phyloP scores from a whole-genome alignment of 2,113 vertebrate species.

The Deroptyus accipitrinus region DNA sequence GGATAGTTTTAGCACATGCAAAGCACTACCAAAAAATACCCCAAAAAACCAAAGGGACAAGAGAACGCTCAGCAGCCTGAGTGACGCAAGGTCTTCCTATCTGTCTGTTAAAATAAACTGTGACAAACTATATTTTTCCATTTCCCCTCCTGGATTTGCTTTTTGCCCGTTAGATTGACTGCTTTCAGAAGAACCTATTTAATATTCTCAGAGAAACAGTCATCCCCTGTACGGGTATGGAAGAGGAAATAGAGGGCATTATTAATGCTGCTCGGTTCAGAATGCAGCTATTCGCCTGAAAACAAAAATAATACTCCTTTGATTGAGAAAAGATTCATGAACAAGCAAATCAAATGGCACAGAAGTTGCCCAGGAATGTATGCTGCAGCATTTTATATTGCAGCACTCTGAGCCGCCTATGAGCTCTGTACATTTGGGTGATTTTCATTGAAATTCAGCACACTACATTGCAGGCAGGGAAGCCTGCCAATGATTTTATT shows the following conservation, averaged over 20 bases:
- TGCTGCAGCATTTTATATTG: not conserved
- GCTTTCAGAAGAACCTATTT: not conserved
- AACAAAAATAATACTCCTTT: constrained; percentile 3
- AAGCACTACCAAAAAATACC: not conserved
- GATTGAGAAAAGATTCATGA: constrained; percentile 23
- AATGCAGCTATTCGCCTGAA: not conserved
- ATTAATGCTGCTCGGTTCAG: not conserved
- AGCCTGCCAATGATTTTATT: constrained; percentile 62
- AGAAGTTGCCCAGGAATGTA: not conserved
- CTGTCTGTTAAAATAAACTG: not conserved
- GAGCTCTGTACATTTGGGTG: constrained; percentile 35
- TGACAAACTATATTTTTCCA: not conserved
- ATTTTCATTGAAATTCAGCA: constrained; percentile 58
- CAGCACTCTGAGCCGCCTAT: not conserved
- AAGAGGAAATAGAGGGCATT: not conserved
- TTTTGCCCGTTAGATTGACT: not conserved
- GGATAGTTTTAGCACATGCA: not conserved
- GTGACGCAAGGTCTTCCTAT: not conserved
- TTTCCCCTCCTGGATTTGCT: not conserved
- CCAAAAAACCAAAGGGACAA: not conserved
- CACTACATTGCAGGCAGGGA: not conserved
- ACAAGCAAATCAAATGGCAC: constrained; percentile 1
- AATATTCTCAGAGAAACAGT: not conserved
- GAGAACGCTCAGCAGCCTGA: not conserved
- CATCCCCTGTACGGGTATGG: not conserved